These are phyloP conservation scores for Caloenas nicobarica DNA, from an alignment of 2,113 vertebrate species.

Conservation along the genomic window DNA sequence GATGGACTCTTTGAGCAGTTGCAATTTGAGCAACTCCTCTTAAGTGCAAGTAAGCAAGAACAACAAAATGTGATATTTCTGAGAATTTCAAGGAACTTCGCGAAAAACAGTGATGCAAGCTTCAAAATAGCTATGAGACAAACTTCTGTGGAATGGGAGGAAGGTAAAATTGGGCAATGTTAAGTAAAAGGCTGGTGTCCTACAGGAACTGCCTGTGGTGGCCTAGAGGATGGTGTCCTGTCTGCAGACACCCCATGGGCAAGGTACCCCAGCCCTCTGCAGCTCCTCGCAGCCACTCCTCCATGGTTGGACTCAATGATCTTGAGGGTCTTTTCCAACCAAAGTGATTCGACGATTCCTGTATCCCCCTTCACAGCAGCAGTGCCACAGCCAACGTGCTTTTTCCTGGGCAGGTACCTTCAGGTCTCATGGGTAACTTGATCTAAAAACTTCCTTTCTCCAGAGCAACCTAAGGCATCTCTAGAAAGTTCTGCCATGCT, in stretches of 20 bases:
- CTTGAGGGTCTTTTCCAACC: no score
- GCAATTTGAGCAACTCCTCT: background rate
- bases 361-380: background rate
- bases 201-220: background rate
- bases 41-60: background rate
- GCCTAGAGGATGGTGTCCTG: background rate
- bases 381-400: rapidly evolving
- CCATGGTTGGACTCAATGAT: no score
- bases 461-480: background rate
- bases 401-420: background rate
- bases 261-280: rapidly evolving
- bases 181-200: background rate
- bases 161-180: background rate
- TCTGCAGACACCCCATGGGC: rapidly evolving
- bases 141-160: rapidly evolving
- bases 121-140: background rate
- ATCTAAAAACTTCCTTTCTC: background rate
- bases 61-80: background rate
- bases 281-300: background rate
- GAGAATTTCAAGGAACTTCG: background rate
- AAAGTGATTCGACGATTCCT: background rate
- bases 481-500: background rate
- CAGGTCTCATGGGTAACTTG: background rate
- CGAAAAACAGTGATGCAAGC: background rate
- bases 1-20: no score